phyloP scores from a whole-genome alignment of 2,797 vertebrate genomes.

The Squalus acanthias region DNA sequence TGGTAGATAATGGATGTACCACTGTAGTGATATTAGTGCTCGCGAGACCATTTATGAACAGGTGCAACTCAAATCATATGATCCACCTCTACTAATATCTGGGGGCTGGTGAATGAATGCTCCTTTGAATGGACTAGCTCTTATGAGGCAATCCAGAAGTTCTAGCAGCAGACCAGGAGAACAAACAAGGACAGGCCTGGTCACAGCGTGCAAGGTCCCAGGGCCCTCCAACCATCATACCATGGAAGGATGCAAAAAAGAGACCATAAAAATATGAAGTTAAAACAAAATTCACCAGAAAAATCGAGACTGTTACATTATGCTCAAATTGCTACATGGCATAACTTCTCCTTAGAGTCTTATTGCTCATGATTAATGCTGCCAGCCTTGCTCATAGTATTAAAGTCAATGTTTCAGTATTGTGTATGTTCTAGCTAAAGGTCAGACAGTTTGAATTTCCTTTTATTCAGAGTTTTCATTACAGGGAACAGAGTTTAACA shows the following conservation, averaged over 20 bases:
- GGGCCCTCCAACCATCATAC: not conserved
- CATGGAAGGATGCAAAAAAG: not conserved
- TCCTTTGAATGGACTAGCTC: not conserved
- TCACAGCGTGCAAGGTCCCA: not conserved
- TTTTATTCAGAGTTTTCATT: not conserved
- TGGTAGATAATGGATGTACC: not conserved
- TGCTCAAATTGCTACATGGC: not conserved
- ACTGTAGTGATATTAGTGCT: not conserved
- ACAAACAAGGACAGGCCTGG: not conserved
- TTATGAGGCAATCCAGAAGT: not conserved
- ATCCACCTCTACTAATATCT: not conserved
- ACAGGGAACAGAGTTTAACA: not conserved
- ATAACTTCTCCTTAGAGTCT: not conserved
- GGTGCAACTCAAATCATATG: not conserved
- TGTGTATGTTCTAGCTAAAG: not conserved
- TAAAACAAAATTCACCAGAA: not conserved
- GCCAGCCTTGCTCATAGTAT: not conserved
- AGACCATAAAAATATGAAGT: too few species aligned
- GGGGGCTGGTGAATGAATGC: not conserved
- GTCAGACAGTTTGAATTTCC: not conserved
- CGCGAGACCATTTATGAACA: not conserved
- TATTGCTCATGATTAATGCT: not conserved
- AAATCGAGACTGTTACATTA: not conserved
- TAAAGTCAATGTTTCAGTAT: not conserved
- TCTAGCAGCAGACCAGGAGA: not conserved